Evolutionary conservation across 2,888 invertebrate genomes (phyloP), one percentile per base, ranked within the genome.

Genomic region (Julus scanicus): DNA sequence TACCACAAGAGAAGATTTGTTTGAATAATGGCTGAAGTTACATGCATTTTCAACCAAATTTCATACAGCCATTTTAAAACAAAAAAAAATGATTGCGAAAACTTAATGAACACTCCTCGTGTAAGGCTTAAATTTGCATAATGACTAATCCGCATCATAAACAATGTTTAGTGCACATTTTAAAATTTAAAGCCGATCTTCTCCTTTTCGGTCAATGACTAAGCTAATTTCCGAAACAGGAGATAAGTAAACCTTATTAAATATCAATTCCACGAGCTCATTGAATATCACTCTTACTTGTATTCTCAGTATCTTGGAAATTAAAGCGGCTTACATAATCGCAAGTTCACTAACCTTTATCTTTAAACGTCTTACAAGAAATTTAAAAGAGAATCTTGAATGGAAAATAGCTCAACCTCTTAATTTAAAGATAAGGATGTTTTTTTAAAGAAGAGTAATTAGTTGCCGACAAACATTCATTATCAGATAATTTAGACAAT

Each of bases 221-320:
- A 9, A n/a, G n/a, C 9, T 29, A 29, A n/a, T 71, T 71, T 71
- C 29, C 71, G 1, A 29, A 71, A 29, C 20, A 71, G 29, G 11
- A 71, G 29, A 71, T 71, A 20, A n/a, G 71, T 71, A 71, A 71
- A 71, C n/a, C 71, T 20, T 71, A 71, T 71, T 71, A 71, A 71
- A 71, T 71, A 71, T 71, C 71, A 20, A 71, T 71, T 71, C 29
- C 29, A 63, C 8, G 8, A 71, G 29, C 71, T 9, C 6, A 29
- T 29, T 71, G 20, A 71, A 71, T 71, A 29, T 71, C 71, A 29
- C 29, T 29, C 29, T 71, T 71, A 71, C 6, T 6, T 71, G n/a
- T 29, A 71, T 71, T 9, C 71, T 71, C 71, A 71, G 20, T 8
- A n/a, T 5, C 71, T 20, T 71, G 20, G n/a, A 71, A 71, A 9